Evolutionary conservation across 2,888 invertebrate genomes (phyloP).

Genomic region (Sinhomidia bicolor): DNA sequence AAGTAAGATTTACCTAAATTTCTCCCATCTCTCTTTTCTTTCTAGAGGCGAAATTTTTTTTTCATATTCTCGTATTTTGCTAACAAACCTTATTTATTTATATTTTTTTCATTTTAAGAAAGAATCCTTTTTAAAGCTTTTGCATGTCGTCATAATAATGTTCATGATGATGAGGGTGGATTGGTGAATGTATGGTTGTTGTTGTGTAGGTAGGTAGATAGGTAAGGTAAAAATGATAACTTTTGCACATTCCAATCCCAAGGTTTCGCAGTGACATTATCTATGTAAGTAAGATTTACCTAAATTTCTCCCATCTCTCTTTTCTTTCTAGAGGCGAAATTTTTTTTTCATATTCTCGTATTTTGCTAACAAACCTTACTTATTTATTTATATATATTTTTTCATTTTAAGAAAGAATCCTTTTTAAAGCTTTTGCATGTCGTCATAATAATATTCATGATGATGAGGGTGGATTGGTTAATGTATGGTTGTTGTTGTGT

Average conservation of each 20-base stretch:
- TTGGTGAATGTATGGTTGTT: too few relatives aligned
- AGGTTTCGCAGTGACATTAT: constrained; percentile 94
- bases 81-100: background rate
- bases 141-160: background rate
- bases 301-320: background rate
- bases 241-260: too few relatives aligned
- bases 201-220: too few relatives aligned
- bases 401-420: background rate
- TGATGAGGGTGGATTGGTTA: background rate
- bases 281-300: constrained; percentile 87
- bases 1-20: constrained; percentile 82
- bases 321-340: background rate
- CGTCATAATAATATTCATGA: background rate
- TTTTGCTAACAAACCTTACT: background rate
- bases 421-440: constrained; percentile 17
- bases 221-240: too few relatives aligned
- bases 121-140: background rate
- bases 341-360: background rate
- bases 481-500: too few relatives aligned
- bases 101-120: background rate
- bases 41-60: background rate
- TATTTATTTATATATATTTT: too few relatives aligned
- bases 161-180: background rate
- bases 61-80: background rate
- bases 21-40: background rate